A percentile compares a stretch with the other conserved stretches of the same genome.
Conservation (phyloP, 2,888 invertebrate species). For the Mythimna albipuncta region DNA sequence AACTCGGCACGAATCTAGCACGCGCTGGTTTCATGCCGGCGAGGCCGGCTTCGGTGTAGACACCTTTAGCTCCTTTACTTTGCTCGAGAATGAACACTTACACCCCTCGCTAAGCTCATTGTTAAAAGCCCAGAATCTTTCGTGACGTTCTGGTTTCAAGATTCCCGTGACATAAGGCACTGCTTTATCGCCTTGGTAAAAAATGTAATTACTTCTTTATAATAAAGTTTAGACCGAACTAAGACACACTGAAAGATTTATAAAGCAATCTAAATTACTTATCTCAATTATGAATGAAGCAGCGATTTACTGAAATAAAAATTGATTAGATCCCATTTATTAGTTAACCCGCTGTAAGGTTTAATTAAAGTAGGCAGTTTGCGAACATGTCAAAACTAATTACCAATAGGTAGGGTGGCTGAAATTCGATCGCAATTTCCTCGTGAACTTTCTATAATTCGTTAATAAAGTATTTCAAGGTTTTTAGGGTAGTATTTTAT, state of each 20-base stretch:
- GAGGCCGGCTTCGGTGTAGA: no score
- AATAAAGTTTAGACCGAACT: neutral
- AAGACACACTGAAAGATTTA: neutral
- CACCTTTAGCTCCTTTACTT: no score
- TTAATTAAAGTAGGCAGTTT: slow-evolving; percentile 51
- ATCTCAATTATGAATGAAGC: neutral
- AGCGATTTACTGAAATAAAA: slow-evolving; percentile 4
- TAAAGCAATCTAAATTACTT: neutral
- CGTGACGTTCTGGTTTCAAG: no score
- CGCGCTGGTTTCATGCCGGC: no score
- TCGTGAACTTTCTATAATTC: slow-evolving; percentile 9
- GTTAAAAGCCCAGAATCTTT: no score
- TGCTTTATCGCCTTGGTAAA: no score
- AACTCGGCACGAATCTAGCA: no score
- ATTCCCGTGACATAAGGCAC: no score
- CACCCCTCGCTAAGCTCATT: no score
- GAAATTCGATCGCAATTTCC: slow-evolving; percentile 25
- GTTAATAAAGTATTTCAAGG: slow-evolving; percentile 17
- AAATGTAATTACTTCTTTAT: neutral
- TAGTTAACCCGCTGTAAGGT: slow-evolving; percentile 23
- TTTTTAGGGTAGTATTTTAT: neutral
- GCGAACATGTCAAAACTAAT: slow-evolving; percentile 46
- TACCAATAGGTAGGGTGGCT: slow-evolving; percentile 28
- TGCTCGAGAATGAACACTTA: no score
- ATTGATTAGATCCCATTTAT: slow-evolving; percentile 8